phyloP scores from a whole-genome alignment of 2,113 vertebrate genomes.

The Phylloscopus trochiloides region DNA sequence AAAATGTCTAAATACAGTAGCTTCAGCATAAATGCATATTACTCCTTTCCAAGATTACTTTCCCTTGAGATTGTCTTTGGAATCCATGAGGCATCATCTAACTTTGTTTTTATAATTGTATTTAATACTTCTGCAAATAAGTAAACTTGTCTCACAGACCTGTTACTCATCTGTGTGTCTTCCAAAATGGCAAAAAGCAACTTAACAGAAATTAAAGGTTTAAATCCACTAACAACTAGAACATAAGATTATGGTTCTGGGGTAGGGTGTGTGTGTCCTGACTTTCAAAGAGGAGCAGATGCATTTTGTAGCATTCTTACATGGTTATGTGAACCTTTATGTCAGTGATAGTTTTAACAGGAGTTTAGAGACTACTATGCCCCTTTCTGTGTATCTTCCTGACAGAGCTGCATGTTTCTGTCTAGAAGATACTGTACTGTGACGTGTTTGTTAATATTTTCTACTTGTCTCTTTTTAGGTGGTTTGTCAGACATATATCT shows the following conservation, averaged over 20 bases:
- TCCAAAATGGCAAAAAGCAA: not conserved
- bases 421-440: not conserved
- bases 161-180: rapidly evolving
- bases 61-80: not conserved
- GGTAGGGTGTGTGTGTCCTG: not conserved
- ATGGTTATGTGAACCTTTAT: not conserved
- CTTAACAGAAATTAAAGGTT: not conserved
- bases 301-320: not conserved
- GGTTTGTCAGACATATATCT: not conserved
- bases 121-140: not conserved
- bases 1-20: not conserved
- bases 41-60: not conserved
- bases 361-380: not conserved
- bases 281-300: not conserved
- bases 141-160: not conserved
- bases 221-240: not conserved
- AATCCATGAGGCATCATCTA: not conserved
- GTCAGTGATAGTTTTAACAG: not conserved
- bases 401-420: not conserved
- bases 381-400: not conserved
- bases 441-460: not conserved
- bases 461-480: not conserved
- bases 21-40: not conserved
- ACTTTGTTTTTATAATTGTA: not conserved
- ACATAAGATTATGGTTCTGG: not conserved